Conservation (phyloP, 2,797 vertebrate genomes). For the Myotis pilosus region DNA sequence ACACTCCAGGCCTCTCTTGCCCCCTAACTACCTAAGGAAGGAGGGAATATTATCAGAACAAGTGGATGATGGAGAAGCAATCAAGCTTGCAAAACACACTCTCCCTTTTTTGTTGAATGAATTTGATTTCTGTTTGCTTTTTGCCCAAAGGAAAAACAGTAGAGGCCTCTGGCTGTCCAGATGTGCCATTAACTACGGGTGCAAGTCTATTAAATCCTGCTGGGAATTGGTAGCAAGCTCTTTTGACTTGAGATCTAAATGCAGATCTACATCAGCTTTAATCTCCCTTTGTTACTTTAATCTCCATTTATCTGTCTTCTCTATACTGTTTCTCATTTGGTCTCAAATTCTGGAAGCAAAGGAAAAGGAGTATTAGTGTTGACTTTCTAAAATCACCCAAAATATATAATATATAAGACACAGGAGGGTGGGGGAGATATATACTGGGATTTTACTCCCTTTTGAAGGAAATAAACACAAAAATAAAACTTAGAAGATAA, state of each 20-base stretch:
- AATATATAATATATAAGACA: background rate
- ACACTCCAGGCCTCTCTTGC: too few relatives aligned
- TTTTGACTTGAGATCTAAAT: background rate
- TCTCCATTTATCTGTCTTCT: background rate
- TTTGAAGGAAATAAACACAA: background rate
- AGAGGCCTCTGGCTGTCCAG: background rate
- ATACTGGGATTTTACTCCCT: background rate
- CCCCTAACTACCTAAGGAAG: background rate
- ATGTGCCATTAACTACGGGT: background rate
- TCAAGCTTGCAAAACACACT: background rate
- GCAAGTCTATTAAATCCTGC: background rate
- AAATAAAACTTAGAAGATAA: background rate
- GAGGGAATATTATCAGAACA: background rate
- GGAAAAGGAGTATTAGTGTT: background rate
- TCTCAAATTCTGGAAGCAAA: background rate
- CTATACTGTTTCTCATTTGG: background rate
- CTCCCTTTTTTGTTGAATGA: background rate
- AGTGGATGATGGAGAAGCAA: background rate
- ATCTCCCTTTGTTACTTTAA: constrained; percentile 26
- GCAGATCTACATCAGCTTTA: background rate
- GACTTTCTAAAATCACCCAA: background rate
- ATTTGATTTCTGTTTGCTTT: background rate
- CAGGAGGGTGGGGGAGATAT: too few relatives aligned
- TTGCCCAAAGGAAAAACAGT: background rate
- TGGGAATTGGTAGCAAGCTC: background rate